Percentiles rank a stretch among this genome's conserved stretches.
Conservation (phyloP, 2,797 vertebrate genomes). For the Gobio occitaniae region DNA sequence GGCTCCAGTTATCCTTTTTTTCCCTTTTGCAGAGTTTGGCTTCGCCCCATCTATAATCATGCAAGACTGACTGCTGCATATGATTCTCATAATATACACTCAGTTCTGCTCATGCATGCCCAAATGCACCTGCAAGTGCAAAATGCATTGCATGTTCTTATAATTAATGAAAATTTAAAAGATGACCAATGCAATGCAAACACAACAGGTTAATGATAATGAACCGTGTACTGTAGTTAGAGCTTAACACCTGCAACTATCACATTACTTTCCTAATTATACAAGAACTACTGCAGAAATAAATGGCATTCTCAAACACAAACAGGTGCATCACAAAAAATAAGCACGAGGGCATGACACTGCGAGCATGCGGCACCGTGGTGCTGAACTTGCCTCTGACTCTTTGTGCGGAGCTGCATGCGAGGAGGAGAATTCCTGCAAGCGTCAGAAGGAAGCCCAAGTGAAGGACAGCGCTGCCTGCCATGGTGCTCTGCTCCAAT, state of each 20-base stretch:
- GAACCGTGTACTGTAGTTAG: neutral
- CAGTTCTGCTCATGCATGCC: neutral
- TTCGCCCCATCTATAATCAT: neutral
- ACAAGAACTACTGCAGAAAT: neutral
- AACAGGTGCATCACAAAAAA: slow-evolving; percentile 17
- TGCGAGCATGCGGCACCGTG: neutral
- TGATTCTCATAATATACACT: neutral
- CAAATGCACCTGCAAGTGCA: slow-evolving; percentile 24
- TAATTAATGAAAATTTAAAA: neutral
- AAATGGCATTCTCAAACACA: neutral
- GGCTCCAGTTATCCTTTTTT: neutral
- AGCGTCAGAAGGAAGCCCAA: slow-evolving; percentile 55
- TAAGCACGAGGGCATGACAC: neutral
- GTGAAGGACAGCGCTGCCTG: slow-evolving; percentile 52
- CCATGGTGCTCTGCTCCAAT: slow-evolving; percentile 48
- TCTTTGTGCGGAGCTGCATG: slow-evolving; percentile 60
- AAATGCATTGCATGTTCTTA: neutral
- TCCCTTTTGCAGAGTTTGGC: neutral
- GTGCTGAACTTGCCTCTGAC: slow-evolving; percentile 67
- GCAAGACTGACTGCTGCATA: neutral
- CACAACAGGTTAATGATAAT: neutral
- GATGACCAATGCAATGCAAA: neutral
- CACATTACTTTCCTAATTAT: neutral
- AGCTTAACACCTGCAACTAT: slow-evolving; percentile 3
- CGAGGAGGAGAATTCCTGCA: slow-evolving; percentile 62